Conservation (phyloP, 2,888 invertebrate genomes). For the Athalia circularis region DNA sequence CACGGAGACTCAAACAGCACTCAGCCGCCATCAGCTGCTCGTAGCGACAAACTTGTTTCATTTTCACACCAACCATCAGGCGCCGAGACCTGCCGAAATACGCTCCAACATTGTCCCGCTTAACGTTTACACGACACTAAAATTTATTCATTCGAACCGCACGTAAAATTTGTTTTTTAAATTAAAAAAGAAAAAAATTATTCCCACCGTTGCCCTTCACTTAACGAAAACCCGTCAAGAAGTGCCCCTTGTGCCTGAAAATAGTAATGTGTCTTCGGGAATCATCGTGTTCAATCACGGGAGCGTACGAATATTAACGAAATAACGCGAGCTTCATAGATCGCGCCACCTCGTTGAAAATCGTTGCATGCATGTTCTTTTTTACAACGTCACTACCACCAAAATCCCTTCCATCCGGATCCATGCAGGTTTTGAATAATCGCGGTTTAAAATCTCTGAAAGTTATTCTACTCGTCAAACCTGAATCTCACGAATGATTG, state of each 20-base stretch:
- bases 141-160: conserved; percentile 54
- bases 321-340: conserved; percentile 28
- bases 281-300: conserved; percentile 60
- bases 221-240: conserved; percentile 70
- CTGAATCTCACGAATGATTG: no score
- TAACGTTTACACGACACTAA: conserved; percentile 52
- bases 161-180: conserved; percentile 52
- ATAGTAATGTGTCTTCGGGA: conserved; percentile 70
- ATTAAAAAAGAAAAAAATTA: conserved; percentile 61
- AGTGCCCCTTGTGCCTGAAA: conserved; percentile 71
- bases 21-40: conserved; percentile 72
- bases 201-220: conserved; percentile 66
- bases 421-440: no score
- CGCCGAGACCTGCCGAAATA: conserved; percentile 60
- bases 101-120: conserved; percentile 59
- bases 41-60: conserved; percentile 66
- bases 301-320: conserved; percentile 49
- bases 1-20: conserved; percentile 63
- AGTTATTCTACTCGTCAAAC: no score
- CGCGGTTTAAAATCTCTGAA: no score
- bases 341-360: conserved; percentile 37
- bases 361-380: conserved; percentile 9
- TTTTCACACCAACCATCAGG: conserved; percentile 63
- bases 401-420: background rate
- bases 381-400: conserved; percentile 19